Evolutionary conservation across 2,113 vertebrate genomes (phyloP), one percentile per base, ranked within the genome.

Genomic region (Periophthalmus modestus): DNA sequence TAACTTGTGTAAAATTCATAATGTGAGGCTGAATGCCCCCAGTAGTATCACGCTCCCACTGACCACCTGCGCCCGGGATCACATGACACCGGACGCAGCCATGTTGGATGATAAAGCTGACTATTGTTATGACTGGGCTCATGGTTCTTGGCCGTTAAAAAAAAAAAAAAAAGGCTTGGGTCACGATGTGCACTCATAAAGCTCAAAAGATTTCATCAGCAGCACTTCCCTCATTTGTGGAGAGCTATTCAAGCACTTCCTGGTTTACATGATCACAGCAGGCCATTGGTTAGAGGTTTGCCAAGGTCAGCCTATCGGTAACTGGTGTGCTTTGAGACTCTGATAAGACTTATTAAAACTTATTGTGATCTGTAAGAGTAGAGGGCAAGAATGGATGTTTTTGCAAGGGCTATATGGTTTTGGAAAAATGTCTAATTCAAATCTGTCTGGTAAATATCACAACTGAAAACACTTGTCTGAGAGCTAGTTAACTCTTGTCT

Each of bases 221-320:
- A 85, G 85, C 84, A 70, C 83, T 92, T 90, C 87, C 88, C 78
- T 81, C 77, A 75, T 89, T 89, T 90, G 88, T 90, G 75, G 68
- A 55, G 73, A 68, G 78, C 82, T 74, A 88, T 91, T 87, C 77
- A 88, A 81, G 43, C 80, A 88, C 85, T 89, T 89, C 88, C 89
- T 85, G 80, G 77, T 90, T 87, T 77, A 81, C 74, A 75, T 75
- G 84, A 88, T 73, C 63, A 34, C 81, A 80, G 78, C 73, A 77
- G 33, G 82, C 73, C 74, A 82, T 33, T 61, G 73, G 71, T 66
- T 50, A 36, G 23, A 55, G 73, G 82, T 83, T 84, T 68, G 75
- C 50, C 47, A 50, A 71, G 81, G 82, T 80, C 82, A 75, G 73
- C 24, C 46, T 55, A 73, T 58, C 72, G 1, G 71, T 68, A 66